These are phyloP conservation scores for Cyprinodon variegatus DNA, from an alignment of 2,113 vertebrate genomes.

Conservation along the genomic window DNA sequence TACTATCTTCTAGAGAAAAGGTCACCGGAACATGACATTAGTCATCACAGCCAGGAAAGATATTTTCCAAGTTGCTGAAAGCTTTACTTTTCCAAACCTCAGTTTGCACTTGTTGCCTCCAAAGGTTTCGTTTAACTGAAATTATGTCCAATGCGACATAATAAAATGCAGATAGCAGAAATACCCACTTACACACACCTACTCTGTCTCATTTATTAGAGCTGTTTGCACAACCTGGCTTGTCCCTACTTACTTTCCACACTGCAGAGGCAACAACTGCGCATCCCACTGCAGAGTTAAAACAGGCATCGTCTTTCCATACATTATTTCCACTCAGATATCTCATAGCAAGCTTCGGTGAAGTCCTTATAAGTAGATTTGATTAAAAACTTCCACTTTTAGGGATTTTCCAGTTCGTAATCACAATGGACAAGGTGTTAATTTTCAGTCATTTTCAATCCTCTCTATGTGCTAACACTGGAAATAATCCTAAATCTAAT, in stretches of 20 bases:
- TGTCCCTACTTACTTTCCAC: slow-evolving; percentile 46
- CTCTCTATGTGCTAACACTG: no score
- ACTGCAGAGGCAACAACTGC: neutral
- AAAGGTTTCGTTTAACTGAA: slow-evolving; percentile 33
- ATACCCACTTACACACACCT: slow-evolving; percentile 24
- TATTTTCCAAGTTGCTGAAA: slow-evolving; percentile 46
- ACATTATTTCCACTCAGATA: neutral
- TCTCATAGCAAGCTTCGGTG: neutral
- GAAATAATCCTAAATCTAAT: no score
- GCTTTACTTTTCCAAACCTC: slow-evolving; percentile 30
- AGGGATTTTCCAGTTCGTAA: no score
- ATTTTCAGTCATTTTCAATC: no score
- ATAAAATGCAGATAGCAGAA: slow-evolving; percentile 16
- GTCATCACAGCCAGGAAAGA: slow-evolving; percentile 37
- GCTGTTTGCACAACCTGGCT: neutral
- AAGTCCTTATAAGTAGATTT: neutral
- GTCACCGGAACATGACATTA: slow-evolving; percentile 36
- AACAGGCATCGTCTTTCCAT: neutral
- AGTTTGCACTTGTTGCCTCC: slow-evolving; percentile 24
- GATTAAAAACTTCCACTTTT: neutral
- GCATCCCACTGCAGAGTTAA: neutral
- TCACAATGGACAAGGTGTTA: no score
- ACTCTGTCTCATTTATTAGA: slow-evolving; percentile 45
- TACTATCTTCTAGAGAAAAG: slow-evolving; percentile 1
- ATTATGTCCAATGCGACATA: slow-evolving; percentile 21